A percentile compares a stretch with the other conserved stretches of the same genome.
phyloP scores from a whole-genome alignment of 2,797 vertebrate species.

The Cossypha niveicapilla region DNA sequence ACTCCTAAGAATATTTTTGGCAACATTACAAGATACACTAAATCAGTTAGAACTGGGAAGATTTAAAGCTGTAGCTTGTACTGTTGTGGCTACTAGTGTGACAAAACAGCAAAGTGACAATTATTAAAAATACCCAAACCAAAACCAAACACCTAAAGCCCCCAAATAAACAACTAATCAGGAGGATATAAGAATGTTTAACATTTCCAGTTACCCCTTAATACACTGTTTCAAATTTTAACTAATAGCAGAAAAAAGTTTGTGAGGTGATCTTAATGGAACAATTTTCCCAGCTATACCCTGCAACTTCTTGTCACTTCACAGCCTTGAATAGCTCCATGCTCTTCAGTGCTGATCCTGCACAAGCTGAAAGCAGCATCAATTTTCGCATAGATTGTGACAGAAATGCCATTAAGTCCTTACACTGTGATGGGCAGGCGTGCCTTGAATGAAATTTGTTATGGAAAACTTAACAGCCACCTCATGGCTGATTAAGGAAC shows the following conservation, averaged over 20 bases:
- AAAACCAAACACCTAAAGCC: not conserved
- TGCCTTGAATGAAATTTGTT: conserved; percentile 24
- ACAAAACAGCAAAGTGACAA: not conserved
- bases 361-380: not conserved
- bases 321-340: not conserved
- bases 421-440: not conserved
- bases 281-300: not conserved
- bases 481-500: conserved; percentile 17
- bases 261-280: no score
- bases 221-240: not conserved
- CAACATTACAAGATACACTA: not conserved
- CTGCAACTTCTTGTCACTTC: not conserved
- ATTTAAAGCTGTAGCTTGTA: not conserved
- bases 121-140: not conserved
- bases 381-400: not conserved
- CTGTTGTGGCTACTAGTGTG: not conserved
- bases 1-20: not conserved
- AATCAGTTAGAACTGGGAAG: not conserved
- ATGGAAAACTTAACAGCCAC: conserved; percentile 12
- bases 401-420: not conserved
- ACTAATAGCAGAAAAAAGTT: not conserved
- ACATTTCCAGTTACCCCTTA: not conserved
- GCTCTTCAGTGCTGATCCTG: not conserved
- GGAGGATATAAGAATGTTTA: not conserved
- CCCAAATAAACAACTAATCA: fast-evolving